phyloP scores from a whole-genome alignment of 1,140 invertebrate species.

The Drosophila virilis region DNA sequence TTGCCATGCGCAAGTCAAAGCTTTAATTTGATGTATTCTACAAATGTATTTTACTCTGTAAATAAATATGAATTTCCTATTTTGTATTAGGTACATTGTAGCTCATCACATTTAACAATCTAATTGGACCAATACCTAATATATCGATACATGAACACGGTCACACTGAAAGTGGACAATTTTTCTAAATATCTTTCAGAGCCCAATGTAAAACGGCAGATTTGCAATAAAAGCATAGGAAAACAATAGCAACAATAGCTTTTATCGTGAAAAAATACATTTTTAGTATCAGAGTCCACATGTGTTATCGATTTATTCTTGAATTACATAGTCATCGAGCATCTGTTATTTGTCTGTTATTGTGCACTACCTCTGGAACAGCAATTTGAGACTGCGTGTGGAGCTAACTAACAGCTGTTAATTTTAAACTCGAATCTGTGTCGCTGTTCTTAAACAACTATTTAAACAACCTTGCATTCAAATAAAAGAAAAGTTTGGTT shows the following conservation, averaged over 20 bases:
- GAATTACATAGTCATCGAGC: too few species aligned
- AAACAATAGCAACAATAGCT: too few species aligned
- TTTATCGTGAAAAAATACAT: too few species aligned
- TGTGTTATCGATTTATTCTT: too few species aligned
- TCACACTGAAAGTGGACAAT: not conserved
- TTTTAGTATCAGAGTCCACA: too few species aligned
- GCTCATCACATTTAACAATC: too few species aligned
- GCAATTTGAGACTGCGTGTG: not conserved
- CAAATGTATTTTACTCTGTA: not conserved
- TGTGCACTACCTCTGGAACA: not conserved
- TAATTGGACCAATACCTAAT: not conserved
- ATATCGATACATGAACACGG: not conserved
- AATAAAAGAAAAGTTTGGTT: too few species aligned
- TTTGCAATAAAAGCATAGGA: too few species aligned
- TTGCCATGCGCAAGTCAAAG: conserved; percentile 66
- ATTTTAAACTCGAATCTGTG: not conserved
- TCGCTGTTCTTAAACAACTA: too few species aligned
- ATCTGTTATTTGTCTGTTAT: not conserved
- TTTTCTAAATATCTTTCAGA: too few species aligned
- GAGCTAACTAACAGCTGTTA: conserved; percentile 1
- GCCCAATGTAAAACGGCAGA: not conserved
- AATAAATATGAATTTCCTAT: not conserved
- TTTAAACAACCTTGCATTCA: too few species aligned
- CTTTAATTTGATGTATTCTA: conserved; percentile 26
- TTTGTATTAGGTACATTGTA: too few species aligned